Conservation (phyloP, 2,113 vertebrate genomes). For the Crotalus helleri region DNA sequence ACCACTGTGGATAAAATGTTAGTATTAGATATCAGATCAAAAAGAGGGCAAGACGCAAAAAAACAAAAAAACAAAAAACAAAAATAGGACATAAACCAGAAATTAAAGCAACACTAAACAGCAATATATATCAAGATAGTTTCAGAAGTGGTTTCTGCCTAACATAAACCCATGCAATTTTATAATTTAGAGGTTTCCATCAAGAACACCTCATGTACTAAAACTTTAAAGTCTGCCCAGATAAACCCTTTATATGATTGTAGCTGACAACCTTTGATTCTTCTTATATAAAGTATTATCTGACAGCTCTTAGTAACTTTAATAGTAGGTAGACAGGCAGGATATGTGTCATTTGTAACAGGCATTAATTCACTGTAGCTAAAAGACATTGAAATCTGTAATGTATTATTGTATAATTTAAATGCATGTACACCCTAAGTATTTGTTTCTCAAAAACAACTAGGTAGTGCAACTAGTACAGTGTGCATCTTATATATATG, state of each 20-base stretch:
- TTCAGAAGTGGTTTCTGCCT: constrained; percentile 30
- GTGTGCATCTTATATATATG: too few species aligned
- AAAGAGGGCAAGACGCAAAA: constrained; percentile 36
- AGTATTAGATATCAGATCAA: constrained; percentile 40
- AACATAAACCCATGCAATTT: constrained; percentile 36
- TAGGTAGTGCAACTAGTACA: not conserved
- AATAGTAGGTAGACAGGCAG: not conserved
- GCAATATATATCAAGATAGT: constrained; percentile 26
- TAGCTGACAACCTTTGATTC: not conserved
- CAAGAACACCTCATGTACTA: constrained; percentile 10
- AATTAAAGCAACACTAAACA: constrained; percentile 16
- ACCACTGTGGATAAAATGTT: constrained; percentile 38
- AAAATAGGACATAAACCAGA: constrained; percentile 25
- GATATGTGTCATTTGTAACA: not conserved
- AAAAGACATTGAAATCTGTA: not conserved
- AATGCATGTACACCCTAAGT: not conserved
- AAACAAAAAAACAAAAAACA: too few species aligned
- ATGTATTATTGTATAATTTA: not conserved
- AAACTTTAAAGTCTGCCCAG: not conserved
- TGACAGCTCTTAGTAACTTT: not conserved
- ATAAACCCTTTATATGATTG: constrained; percentile 3
- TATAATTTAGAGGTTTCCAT: constrained; percentile 6
- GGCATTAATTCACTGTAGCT: not conserved
- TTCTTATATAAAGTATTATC: not conserved
- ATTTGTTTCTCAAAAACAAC: not conserved